A percentile compares a stretch with the other conserved stretches of the same genome.
Conservation (phyloP, 2,888 invertebrate species). For the Galeopsomyia nigrocyanea region DNA sequence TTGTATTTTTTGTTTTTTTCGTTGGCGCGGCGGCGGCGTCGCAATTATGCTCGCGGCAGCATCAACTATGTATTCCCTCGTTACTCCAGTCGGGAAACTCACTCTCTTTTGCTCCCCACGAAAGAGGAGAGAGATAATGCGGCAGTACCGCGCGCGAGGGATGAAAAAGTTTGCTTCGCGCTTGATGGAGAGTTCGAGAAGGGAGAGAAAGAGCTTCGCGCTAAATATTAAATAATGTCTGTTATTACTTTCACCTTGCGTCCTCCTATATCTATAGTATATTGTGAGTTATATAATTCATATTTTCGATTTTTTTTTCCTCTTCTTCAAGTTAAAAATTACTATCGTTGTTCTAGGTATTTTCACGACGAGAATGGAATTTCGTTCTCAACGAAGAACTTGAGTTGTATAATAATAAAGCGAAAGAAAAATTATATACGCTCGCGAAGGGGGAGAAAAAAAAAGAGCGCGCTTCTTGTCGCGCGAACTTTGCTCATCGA, state of each 20-base stretch:
- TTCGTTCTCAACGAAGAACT: not conserved
- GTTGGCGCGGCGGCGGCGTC: constrained; percentile 43
- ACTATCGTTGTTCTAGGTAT: too few species aligned
- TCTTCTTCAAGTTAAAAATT: too few species aligned
- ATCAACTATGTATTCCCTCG: constrained; percentile 64
- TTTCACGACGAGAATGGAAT: too few species aligned
- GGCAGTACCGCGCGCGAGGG: constrained; percentile 45
- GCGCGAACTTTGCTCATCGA: constrained; percentile 33
- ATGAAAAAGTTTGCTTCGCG: constrained; percentile 51
- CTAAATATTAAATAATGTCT: too few species aligned
- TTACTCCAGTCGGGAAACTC: constrained; percentile 50
- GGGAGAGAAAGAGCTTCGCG: not conserved
- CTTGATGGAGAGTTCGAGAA: constrained; percentile 10
- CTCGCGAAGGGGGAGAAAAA: constrained; percentile 18
- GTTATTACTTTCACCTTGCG: too few species aligned
- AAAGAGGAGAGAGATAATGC: constrained; percentile 49
- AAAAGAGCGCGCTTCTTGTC: constrained; percentile 44
- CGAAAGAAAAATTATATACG: not conserved
- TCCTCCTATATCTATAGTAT: too few species aligned
- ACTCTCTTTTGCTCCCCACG: too few species aligned
- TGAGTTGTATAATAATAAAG: not conserved
- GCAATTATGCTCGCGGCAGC: constrained; percentile 58
- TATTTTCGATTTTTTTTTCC: too few species aligned
- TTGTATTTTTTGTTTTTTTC: constrained; percentile 4
- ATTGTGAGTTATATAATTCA: too few species aligned